These are phyloP conservation scores for Hyposoter didymator DNA, from an alignment of 2,888 invertebrate species.

Conservation along the genomic window DNA sequence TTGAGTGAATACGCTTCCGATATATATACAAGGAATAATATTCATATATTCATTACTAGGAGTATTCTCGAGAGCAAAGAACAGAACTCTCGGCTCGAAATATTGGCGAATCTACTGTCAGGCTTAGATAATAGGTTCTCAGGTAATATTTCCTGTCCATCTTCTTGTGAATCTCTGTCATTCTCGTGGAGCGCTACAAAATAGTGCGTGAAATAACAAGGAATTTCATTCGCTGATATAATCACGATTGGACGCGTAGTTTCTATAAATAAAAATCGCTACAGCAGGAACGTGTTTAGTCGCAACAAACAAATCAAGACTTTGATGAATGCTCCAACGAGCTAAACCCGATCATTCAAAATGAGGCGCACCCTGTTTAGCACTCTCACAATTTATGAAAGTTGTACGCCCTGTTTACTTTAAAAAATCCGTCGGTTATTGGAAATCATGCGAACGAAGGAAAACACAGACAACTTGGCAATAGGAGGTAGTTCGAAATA, in stretches of 20 bases:
- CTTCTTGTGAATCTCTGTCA: constrained; percentile 28
- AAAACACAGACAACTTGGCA: no score
- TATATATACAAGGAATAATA: constrained; percentile 18
- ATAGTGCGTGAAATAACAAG: not conserved
- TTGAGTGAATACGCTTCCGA: constrained; percentile 60
- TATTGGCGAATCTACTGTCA: not conserved
- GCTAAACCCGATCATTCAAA: no score
- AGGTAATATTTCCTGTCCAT: constrained; percentile 46
- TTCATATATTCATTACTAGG: not conserved
- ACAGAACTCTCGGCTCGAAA: not conserved
- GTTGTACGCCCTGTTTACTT: no score
- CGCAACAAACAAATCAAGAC: no score
- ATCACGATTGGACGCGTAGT: not conserved
- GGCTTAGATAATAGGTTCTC: constrained; percentile 52
- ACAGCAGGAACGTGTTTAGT: no score
- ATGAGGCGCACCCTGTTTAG: no score
- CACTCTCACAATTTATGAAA: no score
- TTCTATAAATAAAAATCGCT: no score
- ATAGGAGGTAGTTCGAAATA: no score
- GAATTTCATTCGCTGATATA: constrained; percentile 9
- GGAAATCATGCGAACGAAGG: no score
- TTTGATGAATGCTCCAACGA: no score
- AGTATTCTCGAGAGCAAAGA: not conserved
- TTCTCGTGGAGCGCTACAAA: not conserved
- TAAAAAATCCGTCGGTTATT: no score